Evolutionary conservation across 2,797 vertebrate species (phyloP).

Genomic region (Oreochromis mossambicus): DNA sequence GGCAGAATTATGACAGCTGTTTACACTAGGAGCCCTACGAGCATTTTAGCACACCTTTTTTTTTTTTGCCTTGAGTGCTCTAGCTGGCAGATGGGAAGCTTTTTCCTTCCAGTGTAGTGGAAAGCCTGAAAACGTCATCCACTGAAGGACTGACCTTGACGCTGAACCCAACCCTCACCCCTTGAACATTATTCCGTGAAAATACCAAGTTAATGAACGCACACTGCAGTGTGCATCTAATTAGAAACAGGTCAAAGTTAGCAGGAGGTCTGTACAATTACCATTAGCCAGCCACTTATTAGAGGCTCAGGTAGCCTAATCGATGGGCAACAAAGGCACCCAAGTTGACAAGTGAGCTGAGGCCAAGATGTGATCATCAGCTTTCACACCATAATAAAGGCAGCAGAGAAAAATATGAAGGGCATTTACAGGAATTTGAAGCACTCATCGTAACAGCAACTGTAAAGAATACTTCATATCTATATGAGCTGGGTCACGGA

Average conservation of each 20-base stretch:
- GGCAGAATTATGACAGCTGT: slow-evolving; percentile 82
- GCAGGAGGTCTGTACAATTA: slow-evolving; percentile 34
- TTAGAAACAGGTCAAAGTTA: slow-evolving; percentile 59
- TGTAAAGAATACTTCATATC: slow-evolving; percentile 8
- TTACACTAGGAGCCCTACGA: slow-evolving; percentile 73
- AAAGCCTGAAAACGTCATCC: slow-evolving; percentile 67
- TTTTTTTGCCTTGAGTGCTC: slow-evolving; percentile 73
- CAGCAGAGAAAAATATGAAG: slow-evolving; percentile 19
- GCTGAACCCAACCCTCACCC: slow-evolving; percentile 55
- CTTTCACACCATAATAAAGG: slow-evolving; percentile 11
- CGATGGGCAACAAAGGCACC: slow-evolving; percentile 40
- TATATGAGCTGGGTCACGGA: background rate
- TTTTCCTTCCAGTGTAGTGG: slow-evolving; percentile 67
- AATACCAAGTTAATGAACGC: slow-evolving; percentile 63
- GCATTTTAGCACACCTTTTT: slow-evolving; percentile 74
- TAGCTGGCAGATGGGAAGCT: slow-evolving; percentile 73
- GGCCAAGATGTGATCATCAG: slow-evolving; percentile 16
- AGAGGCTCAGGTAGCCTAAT: slow-evolving; percentile 40
- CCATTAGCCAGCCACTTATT: slow-evolving; percentile 51
- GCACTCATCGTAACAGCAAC: background rate
- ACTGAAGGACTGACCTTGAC: slow-evolving; percentile 66
- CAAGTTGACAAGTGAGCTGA: background rate
- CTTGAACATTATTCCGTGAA: slow-evolving; percentile 61
- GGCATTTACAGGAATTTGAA: slow-evolving; percentile 12
- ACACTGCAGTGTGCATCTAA: slow-evolving; percentile 48